Conservation (phyloP, 2,888 invertebrate species). For the Antheraea yamamai region DNA sequence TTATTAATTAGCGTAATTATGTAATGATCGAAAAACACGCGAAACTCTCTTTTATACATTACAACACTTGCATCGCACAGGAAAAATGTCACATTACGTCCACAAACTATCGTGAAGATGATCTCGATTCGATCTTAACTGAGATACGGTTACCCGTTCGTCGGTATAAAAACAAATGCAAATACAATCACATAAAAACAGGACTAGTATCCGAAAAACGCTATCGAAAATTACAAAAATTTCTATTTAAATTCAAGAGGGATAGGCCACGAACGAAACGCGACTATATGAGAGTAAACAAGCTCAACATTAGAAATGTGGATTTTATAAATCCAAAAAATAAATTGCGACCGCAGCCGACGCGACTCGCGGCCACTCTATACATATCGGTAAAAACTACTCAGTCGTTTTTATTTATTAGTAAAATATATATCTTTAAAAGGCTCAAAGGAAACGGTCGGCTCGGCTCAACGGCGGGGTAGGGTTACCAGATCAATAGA, state of each 20-base stretch:
- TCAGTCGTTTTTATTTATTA: constrained; percentile 82
- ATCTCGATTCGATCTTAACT: constrained; percentile 68
- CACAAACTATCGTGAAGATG: constrained; percentile 61
- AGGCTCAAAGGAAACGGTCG: constrained; percentile 79
- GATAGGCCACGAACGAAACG: constrained; percentile 75
- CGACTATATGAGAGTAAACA: constrained; percentile 69
- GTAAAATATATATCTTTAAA: constrained; percentile 81
- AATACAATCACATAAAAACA: constrained; percentile 77
- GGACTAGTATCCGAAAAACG: constrained; percentile 77
- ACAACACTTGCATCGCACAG: constrained; percentile 58
- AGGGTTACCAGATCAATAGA: constrained; percentile 20
- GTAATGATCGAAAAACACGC: constrained; percentile 41
- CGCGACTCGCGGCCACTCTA: constrained; percentile 13
- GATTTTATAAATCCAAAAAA: constrained; percentile 77
- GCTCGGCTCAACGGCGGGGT: constrained; percentile 51
- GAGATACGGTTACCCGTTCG: constrained; percentile 73
- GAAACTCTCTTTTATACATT: constrained; percentile 24
- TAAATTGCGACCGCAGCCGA: constrained; percentile 22
- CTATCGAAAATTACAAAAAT: constrained; percentile 71
- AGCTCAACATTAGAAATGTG: constrained; percentile 66
- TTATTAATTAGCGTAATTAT: constrained; percentile 34
- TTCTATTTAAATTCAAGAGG: constrained; percentile 65
- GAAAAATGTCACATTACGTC: constrained; percentile 71
- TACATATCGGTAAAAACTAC: constrained; percentile 74
- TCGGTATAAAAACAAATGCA: constrained; percentile 72